Evolutionary conservation across 2,888 invertebrate genomes (phyloP).

Genomic region (Spialia ferax): DNA sequence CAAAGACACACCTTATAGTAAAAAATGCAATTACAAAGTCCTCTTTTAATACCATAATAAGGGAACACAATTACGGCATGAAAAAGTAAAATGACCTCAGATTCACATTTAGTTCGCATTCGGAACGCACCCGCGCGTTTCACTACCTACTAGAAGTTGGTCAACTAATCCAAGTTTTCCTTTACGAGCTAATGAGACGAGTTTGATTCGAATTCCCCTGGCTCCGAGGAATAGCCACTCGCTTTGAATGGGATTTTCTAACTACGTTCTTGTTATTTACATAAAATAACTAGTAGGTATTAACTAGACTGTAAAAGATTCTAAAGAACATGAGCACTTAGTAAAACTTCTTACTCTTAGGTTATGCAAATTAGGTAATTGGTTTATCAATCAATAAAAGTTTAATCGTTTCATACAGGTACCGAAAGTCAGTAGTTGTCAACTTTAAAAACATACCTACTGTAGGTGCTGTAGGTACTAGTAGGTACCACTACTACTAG

Average conservation of each 20-base stretch:
- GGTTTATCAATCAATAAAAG: too few relatives aligned
- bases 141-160: conserved; percentile 69
- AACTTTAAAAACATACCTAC: too few relatives aligned
- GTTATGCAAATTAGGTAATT: too few relatives aligned
- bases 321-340: not conserved
- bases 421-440: too few relatives aligned
- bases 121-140: conserved; percentile 46
- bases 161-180: conserved; percentile 86
- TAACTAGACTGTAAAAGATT: conserved; percentile 5
- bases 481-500: too few relatives aligned
- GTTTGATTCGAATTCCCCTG: conserved; percentile 80
- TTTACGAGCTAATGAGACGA: conserved; percentile 83
- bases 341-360: not conserved
- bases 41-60: conserved; percentile 22
- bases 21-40: conserved; percentile 17
- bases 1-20: not conserved
- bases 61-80: conserved; percentile 33
- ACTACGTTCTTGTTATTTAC: conserved; percentile 38
- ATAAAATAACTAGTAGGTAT: conserved; percentile 13
- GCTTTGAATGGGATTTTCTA: conserved; percentile 52
- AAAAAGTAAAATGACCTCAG: conserved; percentile 38
- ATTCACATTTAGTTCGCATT: conserved; percentile 42
- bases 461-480: too few relatives aligned
- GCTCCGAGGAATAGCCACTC: conserved; percentile 62
- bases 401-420: too few relatives aligned